phyloP scores from a whole-genome alignment of 1,140 invertebrate species.

The Camponotus floridanus region DNA sequence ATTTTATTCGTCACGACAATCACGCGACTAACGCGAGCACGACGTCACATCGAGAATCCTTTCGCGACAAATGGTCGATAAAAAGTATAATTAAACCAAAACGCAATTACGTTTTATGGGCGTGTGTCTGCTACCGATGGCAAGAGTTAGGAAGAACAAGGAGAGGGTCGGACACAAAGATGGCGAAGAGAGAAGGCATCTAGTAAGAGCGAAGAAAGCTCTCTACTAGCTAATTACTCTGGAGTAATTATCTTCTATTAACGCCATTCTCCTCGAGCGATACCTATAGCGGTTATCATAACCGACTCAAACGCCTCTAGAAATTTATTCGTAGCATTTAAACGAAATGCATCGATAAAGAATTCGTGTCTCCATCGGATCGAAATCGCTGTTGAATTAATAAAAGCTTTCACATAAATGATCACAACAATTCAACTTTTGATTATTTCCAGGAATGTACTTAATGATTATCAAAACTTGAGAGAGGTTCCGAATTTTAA shows the following conservation, averaged over 20 bases:
- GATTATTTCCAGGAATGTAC: background rate
- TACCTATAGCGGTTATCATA: background rate
- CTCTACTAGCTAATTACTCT: slow-evolving; percentile 80
- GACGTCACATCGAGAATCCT: background rate
- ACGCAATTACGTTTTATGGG: slow-evolving; percentile 72
- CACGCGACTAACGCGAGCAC: slow-evolving; percentile 25
- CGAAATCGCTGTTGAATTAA: background rate
- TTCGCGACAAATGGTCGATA: slow-evolving; percentile 52
- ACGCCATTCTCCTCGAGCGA: slow-evolving; percentile 44
- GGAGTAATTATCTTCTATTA: slow-evolving; percentile 83
- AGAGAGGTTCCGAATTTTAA: background rate
- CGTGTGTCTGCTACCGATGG: slow-evolving; percentile 54
- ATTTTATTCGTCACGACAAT: slow-evolving; percentile 25
- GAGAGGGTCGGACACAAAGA: slow-evolving; percentile 26
- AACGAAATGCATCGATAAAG: background rate
- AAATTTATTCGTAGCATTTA: background rate
- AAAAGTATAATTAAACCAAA: slow-evolving; percentile 73
- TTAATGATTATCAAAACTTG: background rate
- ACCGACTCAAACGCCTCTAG: background rate
- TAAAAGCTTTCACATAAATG: background rate
- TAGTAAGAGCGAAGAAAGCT: slow-evolving; percentile 66
- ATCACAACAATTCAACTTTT: slow-evolving; percentile 16
- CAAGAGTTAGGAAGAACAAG: slow-evolving; percentile 34
- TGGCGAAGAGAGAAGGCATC: slow-evolving; percentile 11
- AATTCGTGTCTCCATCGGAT: background rate